Conservation (phyloP, 2,797 vertebrate genomes). For the Crenichthys baileyi region DNA sequence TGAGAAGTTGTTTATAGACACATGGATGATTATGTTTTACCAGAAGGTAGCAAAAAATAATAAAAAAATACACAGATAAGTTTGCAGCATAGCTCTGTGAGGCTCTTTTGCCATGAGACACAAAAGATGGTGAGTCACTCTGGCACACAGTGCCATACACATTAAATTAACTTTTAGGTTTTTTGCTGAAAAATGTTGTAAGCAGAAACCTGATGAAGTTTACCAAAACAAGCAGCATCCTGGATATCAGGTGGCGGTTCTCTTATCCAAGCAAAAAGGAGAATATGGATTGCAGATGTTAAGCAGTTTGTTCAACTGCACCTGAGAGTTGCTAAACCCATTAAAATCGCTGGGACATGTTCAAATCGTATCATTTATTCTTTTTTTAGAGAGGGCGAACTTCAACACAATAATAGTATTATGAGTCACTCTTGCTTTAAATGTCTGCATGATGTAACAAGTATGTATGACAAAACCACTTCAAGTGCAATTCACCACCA, state of each 20-base stretch:
- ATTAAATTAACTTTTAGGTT: constrained; percentile 64
- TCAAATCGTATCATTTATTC: neutral
- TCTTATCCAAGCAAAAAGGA: constrained; percentile 66
- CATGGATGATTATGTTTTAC: constrained; percentile 53
- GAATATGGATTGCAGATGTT: constrained; percentile 44
- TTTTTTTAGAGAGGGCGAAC: constrained; percentile 1
- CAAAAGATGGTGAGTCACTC: constrained; percentile 67
- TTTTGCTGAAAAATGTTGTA: constrained; percentile 21
- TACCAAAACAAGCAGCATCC: constrained; percentile 54
- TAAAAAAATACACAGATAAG: constrained; percentile 31
- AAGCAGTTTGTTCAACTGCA: constrained; percentile 36
- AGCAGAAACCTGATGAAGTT: constrained; percentile 40
- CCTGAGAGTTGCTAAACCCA: constrained; percentile 8
- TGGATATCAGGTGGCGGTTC: constrained; percentile 67
- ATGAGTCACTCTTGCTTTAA: constrained; percentile 19
- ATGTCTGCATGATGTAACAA: constrained; percentile 36
- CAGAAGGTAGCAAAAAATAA: constrained; percentile 31
- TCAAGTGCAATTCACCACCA: constrained; percentile 41
- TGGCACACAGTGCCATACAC: constrained; percentile 63
- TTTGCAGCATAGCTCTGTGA: constrained; percentile 46
- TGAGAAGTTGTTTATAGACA: constrained; percentile 46
- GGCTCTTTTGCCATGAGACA: constrained; percentile 57
- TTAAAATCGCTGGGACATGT: constrained; percentile 16
- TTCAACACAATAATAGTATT: neutral
- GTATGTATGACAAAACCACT: constrained; percentile 37